phyloP scores from a whole-genome alignment of 35 echinoderm and acorn worm genomes.

The Amphiura filiformis region DNA sequence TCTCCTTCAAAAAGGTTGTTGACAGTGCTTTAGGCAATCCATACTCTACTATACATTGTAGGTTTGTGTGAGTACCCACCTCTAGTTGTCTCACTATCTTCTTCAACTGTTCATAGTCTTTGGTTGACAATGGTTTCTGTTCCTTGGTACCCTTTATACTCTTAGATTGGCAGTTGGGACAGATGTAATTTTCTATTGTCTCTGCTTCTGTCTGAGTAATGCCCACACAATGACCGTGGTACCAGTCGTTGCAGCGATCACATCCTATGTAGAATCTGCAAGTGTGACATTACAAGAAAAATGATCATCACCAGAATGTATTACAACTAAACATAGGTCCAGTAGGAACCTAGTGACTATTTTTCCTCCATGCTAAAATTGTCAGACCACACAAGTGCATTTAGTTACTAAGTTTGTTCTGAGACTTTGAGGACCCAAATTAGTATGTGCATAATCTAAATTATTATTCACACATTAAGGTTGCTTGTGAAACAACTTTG shows the following conservation, averaged over 20 bases:
- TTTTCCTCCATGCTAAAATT: background rate
- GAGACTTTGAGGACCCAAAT: no score
- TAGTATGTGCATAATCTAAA: no score
- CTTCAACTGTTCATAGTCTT: slow-evolving; percentile 86
- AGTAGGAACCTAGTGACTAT: background rate
- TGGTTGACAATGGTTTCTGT: slow-evolving; percentile 60
- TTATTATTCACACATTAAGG: no score
- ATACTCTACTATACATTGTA: no score
- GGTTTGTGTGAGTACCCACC: slow-evolving; percentile 32
- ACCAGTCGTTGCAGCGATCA: slow-evolving; percentile 98
- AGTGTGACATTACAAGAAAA: background rate
- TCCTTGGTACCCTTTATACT: slow-evolving; percentile 39
- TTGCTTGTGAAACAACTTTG: no score
- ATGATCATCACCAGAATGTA: background rate
- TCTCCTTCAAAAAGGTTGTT: no score
- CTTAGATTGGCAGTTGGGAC: slow-evolving; percentile 67
- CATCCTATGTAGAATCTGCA: slow-evolving; percentile 98
- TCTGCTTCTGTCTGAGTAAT: slow-evolving; percentile 86
- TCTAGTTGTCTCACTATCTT: slow-evolving; percentile 80
- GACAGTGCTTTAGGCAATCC: no score
- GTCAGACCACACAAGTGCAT: no score
- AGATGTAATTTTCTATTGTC: slow-evolving; percentile 91
- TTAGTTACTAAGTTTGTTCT: no score
- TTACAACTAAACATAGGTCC: background rate
- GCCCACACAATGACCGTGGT: slow-evolving; percentile 88